Evolutionary conservation across 2,888 invertebrate species (phyloP).

Genomic region (Phanerotoma sp.): DNA sequence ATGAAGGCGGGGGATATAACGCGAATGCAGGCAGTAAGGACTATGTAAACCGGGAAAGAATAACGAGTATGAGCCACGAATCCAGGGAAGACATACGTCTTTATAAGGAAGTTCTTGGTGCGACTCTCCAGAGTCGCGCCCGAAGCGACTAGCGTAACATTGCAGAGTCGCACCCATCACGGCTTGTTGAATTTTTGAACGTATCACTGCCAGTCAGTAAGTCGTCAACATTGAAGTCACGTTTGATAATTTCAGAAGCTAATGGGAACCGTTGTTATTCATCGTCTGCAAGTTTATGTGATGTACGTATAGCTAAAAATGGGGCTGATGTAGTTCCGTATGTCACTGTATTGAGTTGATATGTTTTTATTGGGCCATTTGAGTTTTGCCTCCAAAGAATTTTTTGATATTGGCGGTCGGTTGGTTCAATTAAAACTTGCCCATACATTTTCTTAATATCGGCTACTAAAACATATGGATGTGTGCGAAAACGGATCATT

Average conservation of each 20-base stretch:
- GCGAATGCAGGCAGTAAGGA: too few species aligned
- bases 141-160: too few species aligned
- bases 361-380: conserved; percentile 10
- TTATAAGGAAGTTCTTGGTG: too few species aligned
- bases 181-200: too few species aligned
- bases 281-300: conserved; percentile 33
- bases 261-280: conserved; percentile 20
- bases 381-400: conserved; percentile 37
- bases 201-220: conserved; percentile 20
- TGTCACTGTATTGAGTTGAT: conserved; percentile 32
- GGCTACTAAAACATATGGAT: conserved; percentile 22
- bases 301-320: conserved; percentile 33
- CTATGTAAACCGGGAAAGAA: too few species aligned
- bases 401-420: conserved; percentile 32
- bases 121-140: too few species aligned
- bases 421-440: conserved; percentile 18
- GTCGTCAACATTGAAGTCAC: conserved; percentile 37
- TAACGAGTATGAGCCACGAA: too few species aligned
- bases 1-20: too few species aligned
- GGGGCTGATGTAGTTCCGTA: conserved; percentile 37
- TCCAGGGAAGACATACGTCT: too few species aligned
- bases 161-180: too few species aligned
- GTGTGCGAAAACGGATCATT: conserved; percentile 9
- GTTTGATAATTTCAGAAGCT: conserved; percentile 23
- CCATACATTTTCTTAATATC: conserved; percentile 24